Evolutionary conservation across 2,113 vertebrate species (phyloP), one percentile per base, ranked within the genome.

Genomic region (Oncorhynchus gorbuscha): DNA sequence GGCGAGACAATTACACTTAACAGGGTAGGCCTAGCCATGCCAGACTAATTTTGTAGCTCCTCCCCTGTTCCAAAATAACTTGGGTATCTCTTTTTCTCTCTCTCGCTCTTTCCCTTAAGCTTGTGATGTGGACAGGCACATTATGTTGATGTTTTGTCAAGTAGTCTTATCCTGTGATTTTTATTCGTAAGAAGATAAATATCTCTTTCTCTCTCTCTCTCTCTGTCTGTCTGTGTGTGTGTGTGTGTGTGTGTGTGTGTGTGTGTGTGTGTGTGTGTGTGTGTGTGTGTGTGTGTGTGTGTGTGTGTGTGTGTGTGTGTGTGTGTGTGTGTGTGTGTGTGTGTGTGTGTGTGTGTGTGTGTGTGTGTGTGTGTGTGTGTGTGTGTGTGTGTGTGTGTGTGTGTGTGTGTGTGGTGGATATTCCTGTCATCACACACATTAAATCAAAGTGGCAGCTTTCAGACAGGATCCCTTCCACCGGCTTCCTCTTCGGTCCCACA

Each of bases 381-480:
- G 59, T 66, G 35, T 32, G 24, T 67, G 11, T 28, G 22, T 5
- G 26, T 30, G 26, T 28, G 24, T 77, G 79, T 30, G 74, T 69
- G 32, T 48, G 32, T 65, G 55, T 39, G 59, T 66, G 35, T 28
- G 64, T 55, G 70, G 58, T 35, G 68, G 77, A 80, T 73, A 55
- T 45, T 30, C 6, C 45, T 30, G 73, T 67, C 75, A 76, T 81
- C 32, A 45, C 62, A 78, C 68, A 76, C 35, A 22, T 6, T 62
- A 64, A 80, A 81, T 81, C 72, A 28, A 87, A 80, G 71, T 87
- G 85, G 86, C 85, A 87, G 80, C 82, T 84, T 87, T 89, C 85
- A 87, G 74, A 86, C 78, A 74, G 67, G 72, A 76, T 84, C 74
- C 69, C 58, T 86, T 86, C 83, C 80, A 79, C 79, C 82, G 61